Conservation (phyloP, 2,888 invertebrate genomes). For the Andrena haemorrhoa region DNA sequence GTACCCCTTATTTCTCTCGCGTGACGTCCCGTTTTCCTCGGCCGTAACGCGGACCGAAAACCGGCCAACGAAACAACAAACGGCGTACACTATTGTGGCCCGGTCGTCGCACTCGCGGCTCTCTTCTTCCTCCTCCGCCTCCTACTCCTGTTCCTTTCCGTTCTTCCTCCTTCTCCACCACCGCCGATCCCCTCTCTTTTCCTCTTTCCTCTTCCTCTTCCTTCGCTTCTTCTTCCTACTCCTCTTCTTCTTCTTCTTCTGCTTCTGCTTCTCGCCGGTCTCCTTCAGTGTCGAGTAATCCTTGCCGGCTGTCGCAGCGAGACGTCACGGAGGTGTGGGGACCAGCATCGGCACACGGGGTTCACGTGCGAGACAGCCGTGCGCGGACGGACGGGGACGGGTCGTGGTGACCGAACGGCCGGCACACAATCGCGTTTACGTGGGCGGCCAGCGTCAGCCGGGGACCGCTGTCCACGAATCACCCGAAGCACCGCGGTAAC, state of each 20-base stretch:
- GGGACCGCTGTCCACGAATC: neutral
- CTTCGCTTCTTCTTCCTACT: conserved; percentile 34
- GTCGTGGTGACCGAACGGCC: too few relatives aligned
- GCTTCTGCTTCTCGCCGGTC: conserved; percentile 1
- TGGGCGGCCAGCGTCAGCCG: too few relatives aligned
- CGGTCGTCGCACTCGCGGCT: conserved; percentile 74
- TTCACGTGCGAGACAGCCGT: conserved; percentile 19
- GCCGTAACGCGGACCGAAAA: conserved; percentile 55
- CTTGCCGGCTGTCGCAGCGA: conserved; percentile 67
- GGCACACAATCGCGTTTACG: too few relatives aligned
- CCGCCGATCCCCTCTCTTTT: conserved; percentile 43
- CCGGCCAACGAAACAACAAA: conserved; percentile 72
- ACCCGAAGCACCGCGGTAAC: neutral
- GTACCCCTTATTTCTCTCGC: neutral
- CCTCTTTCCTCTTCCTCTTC: conserved; percentile 31
- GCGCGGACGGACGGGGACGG: too few relatives aligned
- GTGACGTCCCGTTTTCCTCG: neutral
- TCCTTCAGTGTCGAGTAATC: conserved; percentile 64
- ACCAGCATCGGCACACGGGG: conserved; percentile 7
- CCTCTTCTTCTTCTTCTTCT: conserved; percentile 40
- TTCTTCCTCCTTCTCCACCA: conserved; percentile 51
- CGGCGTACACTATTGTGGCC: conserved; percentile 71
- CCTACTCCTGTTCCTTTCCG: conserved; percentile 52
- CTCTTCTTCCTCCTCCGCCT: conserved; percentile 62
- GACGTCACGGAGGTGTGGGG: conserved; percentile 49